A percentile compares a stretch with the other conserved stretches of the same genome.
phyloP scores from a whole-genome alignment of 2,888 invertebrate genomes.

The Aporophyla lueneburgensis region DNA sequence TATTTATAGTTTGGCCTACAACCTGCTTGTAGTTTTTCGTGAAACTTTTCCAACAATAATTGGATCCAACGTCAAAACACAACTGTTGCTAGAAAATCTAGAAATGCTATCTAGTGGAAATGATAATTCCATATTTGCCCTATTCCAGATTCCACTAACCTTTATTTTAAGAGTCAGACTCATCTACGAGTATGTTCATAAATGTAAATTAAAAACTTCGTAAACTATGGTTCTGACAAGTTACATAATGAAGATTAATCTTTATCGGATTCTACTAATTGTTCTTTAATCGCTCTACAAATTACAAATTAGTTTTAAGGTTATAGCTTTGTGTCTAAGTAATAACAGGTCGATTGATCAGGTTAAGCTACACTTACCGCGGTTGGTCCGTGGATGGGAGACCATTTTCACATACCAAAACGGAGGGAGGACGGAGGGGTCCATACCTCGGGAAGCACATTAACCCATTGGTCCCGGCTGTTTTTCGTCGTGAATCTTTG shows the following conservation, averaged over 20 bases:
- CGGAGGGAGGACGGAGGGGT: no score
- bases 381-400: no score
- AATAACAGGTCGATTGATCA: neutral
- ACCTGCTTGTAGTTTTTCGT: neutral
- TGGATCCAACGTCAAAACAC: neutral
- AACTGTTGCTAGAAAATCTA: neutral
- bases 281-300: neutral
- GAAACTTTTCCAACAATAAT: constrained; percentile 6
- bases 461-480: no score
- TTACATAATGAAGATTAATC: constrained; percentile 24
- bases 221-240: neutral
- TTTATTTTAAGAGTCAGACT: constrained; percentile 12
- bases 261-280: neutral
- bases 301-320: neutral
- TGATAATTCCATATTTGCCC: neutral
- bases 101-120: neutral
- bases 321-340: neutral
- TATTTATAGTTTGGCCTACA: neutral
- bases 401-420: no score
- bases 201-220: constrained; percentile 8
- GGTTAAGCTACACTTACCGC: no score
- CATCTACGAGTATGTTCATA: constrained; percentile 18
- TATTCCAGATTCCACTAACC: neutral
- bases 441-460: no score
- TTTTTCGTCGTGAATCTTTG: no score